Conservation (phyloP, 2,888 invertebrate genomes). For the Nephrotoma appendiculata region DNA sequence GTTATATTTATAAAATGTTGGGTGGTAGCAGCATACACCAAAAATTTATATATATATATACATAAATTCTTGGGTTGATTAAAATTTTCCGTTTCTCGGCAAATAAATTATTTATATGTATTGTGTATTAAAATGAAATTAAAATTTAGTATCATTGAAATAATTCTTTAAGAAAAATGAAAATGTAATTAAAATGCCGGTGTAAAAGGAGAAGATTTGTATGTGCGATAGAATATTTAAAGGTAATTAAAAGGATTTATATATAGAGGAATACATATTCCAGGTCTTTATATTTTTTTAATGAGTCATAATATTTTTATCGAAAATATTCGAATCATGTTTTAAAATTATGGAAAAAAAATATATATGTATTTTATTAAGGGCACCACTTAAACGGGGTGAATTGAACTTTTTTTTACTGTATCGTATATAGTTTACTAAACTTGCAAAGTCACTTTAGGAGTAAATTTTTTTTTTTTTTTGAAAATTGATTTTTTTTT, state of each 20-base stretch:
- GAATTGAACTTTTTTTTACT: neutral
- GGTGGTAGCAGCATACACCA: neutral
- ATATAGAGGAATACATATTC: neutral
- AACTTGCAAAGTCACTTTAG: neutral
- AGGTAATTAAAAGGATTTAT: neutral
- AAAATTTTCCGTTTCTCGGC: neutral
- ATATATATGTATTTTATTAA: neutral
- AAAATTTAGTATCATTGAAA: neutral
- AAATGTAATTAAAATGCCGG: neutral
- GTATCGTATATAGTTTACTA: neutral
- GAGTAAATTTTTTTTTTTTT: neutral
- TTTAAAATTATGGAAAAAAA: neutral
- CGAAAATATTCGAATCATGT: neutral
- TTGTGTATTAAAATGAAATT: neutral
- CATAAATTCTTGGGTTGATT: slow-evolving; percentile 1
- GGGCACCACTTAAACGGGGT: slow-evolving; percentile 4
- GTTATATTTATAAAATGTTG: neutral
- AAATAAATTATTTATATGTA: neutral
- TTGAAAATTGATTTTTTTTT: neutral
- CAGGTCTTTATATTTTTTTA: neutral
- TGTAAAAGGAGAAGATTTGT: neutral
- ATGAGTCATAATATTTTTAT: slow-evolving; percentile 2
- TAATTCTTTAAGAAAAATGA: neutral
- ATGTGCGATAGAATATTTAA: neutral
- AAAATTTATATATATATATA: neutral